Percentiles rank a stretch among this genome's conserved stretches.
Conservation (phyloP, 2,113 vertebrate genomes). For the Emydura subglobosa region DNA sequence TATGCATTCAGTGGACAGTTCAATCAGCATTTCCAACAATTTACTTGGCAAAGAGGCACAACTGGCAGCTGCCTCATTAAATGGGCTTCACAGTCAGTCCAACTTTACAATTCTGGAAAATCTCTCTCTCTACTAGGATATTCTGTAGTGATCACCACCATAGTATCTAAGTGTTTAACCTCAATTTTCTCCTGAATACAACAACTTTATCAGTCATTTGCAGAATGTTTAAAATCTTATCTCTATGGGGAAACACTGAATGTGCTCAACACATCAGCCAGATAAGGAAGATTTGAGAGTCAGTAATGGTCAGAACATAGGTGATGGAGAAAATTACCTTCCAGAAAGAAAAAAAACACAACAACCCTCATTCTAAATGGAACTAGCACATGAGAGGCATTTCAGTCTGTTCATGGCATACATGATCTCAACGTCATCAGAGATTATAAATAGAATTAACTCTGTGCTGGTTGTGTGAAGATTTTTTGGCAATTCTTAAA, state of each 20-base stretch:
- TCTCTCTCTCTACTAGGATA: slow-evolving; percentile 67
- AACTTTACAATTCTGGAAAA: slow-evolving; percentile 69
- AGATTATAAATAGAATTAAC: neutral
- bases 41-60: slow-evolving; percentile 63
- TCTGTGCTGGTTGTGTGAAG: neutral
- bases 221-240: fast-evolving
- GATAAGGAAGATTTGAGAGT: neutral
- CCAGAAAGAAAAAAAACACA: neutral
- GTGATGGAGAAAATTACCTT: neutral
- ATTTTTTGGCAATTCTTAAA: neutral
- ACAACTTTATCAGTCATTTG: neutral
- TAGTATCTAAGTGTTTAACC: slow-evolving; percentile 7
- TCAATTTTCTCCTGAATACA: neutral
- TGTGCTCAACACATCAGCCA: neutral
- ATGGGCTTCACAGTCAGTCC: slow-evolving; percentile 76
- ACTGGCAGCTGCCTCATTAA: slow-evolving; percentile 73
- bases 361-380: neutral
- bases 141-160: slow-evolving; percentile 61
- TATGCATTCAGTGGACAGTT: slow-evolving; percentile 39
- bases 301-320: neutral
- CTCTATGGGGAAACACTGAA: fast-evolving
- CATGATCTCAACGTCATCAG: neutral
- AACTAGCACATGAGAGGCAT: neutral
- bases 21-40: slow-evolving; percentile 68
- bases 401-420: neutral